A percentile compares a stretch with the other conserved stretches of the same genome.
Conservation (phyloP, 1,140 invertebrate genomes). For the Neodiprion lecontei region DNA sequence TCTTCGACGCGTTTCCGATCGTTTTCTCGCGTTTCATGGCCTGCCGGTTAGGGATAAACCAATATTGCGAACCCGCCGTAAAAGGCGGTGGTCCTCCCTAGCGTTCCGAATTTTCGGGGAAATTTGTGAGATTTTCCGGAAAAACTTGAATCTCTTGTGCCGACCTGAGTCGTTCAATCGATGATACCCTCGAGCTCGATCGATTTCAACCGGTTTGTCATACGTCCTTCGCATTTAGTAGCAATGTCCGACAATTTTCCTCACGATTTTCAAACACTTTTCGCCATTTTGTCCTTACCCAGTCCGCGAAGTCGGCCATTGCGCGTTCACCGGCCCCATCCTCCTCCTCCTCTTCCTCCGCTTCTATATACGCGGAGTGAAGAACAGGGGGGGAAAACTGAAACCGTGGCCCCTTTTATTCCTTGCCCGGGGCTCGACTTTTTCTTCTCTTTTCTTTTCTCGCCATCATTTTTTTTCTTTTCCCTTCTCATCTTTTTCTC, state of each 20-base stretch:
- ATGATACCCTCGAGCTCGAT: no score
- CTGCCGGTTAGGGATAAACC: neutral
- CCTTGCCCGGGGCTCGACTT: no score
- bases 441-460: conserved; percentile 26
- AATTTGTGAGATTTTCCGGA: conserved; percentile 20
- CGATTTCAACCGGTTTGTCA: conserved; percentile 31
- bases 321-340: conserved; percentile 21
- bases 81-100: neutral
- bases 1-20: no score
- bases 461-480: neutral
- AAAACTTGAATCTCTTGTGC: neutral
- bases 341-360: neutral
- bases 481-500: conserved; percentile 18
- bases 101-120: conserved; percentile 21
- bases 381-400: no score
- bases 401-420: neutral
- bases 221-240: conserved; percentile 10
- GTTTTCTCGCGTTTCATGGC: no score
- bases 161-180: no score
- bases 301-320: conserved; percentile 58
- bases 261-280: conserved; percentile 41
- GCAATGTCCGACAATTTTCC: neutral
- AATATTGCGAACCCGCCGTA: neutral
- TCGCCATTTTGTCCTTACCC: conserved; percentile 58
- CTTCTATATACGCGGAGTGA: neutral